A percentile compares a stretch with the other conserved stretches of the same genome.
phyloP scores from a whole-genome alignment of 2,113 vertebrate genomes.

The Callorhinus ursinus region DNA sequence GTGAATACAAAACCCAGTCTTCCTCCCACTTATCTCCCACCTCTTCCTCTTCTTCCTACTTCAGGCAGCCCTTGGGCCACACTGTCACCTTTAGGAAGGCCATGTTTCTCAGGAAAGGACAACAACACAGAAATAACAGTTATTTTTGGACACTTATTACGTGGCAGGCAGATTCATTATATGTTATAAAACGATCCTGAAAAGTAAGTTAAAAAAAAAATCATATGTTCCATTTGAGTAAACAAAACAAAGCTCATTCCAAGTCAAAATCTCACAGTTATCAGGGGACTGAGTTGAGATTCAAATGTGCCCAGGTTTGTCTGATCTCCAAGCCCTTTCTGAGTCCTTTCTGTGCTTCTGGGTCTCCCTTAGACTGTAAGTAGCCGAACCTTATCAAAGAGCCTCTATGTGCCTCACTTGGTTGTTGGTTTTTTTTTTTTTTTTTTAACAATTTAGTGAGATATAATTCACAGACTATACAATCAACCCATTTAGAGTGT shows the following conservation, averaged over 20 bases:
- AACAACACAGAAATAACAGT: background rate
- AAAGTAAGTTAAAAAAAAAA: background rate
- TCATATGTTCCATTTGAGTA: background rate
- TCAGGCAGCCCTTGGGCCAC: background rate
- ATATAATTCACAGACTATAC: background rate
- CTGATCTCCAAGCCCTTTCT: background rate
- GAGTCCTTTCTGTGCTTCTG: background rate
- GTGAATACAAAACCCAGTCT: constrained; percentile 73
- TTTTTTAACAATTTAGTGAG: background rate
- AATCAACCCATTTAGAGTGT: background rate
- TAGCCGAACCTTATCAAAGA: background rate
- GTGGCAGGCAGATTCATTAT: background rate
- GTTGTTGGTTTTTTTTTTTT: background rate
- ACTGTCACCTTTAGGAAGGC: background rate
- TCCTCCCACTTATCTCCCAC: constrained; percentile 10
- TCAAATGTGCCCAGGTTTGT: background rate
- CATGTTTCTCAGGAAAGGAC: background rate
- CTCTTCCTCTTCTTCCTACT: constrained; percentile 20
- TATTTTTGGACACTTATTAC: background rate
- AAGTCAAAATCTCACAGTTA: background rate
- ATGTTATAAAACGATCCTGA: background rate
- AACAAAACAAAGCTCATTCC: background rate
- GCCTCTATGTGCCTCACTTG: background rate
- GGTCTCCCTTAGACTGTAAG: background rate
- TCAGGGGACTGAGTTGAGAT: background rate